Evolutionary conservation across 2,113 vertebrate genomes (phyloP), one percentile per base, ranked within the genome.

Genomic region (Eulemur macaco): DNA sequence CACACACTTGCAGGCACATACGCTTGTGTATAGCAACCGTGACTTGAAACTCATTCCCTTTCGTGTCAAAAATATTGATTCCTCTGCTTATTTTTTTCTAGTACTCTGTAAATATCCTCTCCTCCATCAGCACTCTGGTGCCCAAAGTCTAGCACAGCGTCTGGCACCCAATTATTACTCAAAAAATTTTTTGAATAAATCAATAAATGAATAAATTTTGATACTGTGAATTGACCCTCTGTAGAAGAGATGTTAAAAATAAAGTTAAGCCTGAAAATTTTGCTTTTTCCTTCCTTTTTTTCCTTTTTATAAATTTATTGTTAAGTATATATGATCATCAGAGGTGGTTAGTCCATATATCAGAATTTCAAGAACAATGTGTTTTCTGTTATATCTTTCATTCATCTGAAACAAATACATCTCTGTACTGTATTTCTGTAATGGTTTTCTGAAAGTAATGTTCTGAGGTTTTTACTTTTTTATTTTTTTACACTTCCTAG

Each of bases 401-500:
- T 68, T 86, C 3, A 31, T 89, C 54, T 60, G 52, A 50, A 68
- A 18, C 15, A 58, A 47, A 54, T 31, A n/a, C 1, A 20, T 71
- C 83, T 83, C 50, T 34, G 4, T 69, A 31, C 47, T 50, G 27
- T 17, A 25, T 71, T 83, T 83, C 29, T 39, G 6, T 64, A 31
- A 54, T 50, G 27, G 20, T 74, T 80, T 73, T 42, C 56, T 85
- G 64, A 84, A 52, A 52, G 1, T 12, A 69, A 88, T 66, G 85
- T 74, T 91, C 97, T 95, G 95, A 87, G 95, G 23, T 82, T 71
- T 80, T 81, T 29, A 27, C 50, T 63, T 86, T 71, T 71, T 63
- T 9, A 8, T 94, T 34, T 34, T 20, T 97, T 93, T 96, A 94
- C 58, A 96, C 66, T 92, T 97, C 94, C 97, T 97, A 99, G 99